Evolutionary conservation across 2,113 vertebrate genomes (phyloP).

Genomic region (Xiphias gladius): DNA sequence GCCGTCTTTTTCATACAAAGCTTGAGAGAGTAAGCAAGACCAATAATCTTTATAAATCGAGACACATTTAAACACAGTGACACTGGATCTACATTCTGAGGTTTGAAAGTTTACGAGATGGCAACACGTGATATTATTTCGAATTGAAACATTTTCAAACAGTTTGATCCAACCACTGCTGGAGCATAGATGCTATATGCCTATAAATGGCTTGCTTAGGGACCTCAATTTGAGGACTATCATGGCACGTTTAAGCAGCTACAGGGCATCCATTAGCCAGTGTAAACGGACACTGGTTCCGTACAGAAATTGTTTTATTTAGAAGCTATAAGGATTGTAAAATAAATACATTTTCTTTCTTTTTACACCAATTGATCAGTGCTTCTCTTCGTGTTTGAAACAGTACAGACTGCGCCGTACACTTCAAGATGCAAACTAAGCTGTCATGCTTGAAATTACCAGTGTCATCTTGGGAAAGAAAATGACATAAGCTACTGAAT

Average conservation of each 20-base stretch:
- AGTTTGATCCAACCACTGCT: not conserved
- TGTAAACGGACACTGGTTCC: not conserved
- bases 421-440: not conserved
- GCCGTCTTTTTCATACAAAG: not conserved
- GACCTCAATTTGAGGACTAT: not conserved
- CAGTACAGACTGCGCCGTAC: not conserved
- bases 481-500: not conserved
- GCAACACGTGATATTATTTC: not conserved
- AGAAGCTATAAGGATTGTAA: not conserved
- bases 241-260: too few relatives aligned
- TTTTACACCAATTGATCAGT: not conserved
- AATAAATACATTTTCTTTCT: not conserved
- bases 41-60: not conserved
- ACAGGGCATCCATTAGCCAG: not conserved
- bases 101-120: not conserved
- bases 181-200: not conserved
- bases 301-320: not conserved
- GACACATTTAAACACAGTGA: not conserved
- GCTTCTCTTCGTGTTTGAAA: not conserved
- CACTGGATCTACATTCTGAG: not conserved
- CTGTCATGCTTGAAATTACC: not conserved
- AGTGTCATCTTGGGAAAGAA: not conserved
- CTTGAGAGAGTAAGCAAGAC: not conserved
- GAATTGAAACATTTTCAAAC: not conserved
- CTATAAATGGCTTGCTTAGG: not conserved